Conservation (phyloP, 2,797 vertebrate species). For the Peromyscus melanophrys region DNA sequence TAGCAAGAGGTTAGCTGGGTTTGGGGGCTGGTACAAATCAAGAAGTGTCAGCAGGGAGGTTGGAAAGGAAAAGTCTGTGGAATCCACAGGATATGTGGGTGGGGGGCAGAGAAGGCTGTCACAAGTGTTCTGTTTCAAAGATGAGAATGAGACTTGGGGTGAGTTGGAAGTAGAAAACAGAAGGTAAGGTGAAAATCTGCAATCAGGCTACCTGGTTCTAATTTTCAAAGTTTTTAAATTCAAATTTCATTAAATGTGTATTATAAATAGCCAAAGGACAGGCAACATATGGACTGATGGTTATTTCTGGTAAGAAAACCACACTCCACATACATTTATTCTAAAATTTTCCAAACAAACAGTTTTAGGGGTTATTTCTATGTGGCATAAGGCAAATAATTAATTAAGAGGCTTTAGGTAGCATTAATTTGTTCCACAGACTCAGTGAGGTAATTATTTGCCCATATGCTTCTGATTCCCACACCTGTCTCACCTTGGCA, state of each 20-base stretch:
- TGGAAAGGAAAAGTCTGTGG: not conserved
- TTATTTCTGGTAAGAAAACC: not conserved
- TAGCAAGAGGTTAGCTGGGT: not conserved
- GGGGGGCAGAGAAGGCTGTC: not conserved
- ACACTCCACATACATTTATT: not conserved
- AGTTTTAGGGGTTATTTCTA: constrained; percentile 44
- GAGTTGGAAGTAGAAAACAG: not conserved
- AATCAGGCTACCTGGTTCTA: not conserved
- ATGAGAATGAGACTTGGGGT: not conserved
- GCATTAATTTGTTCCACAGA: constrained; percentile 35
- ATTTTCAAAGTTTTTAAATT: not conserved
- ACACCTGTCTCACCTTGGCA: constrained; percentile 10
- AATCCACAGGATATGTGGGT: not conserved
- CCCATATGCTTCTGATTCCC: not conserved
- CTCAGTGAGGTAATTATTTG: constrained; percentile 56
- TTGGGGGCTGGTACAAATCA: not conserved
- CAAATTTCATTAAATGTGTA: not conserved
- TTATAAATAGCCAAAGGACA: not conserved
- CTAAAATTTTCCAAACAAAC: constrained; percentile 17
- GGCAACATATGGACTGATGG: not conserved
- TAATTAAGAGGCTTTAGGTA: constrained; percentile 64
- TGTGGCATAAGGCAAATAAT: constrained; percentile 57
- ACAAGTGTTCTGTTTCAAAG: not conserved
- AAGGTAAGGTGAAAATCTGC: not conserved
- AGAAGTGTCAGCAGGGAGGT: not conserved